phyloP scores from a whole-genome alignment of 2,113 vertebrate species.

The Nerophis ophidion region DNA sequence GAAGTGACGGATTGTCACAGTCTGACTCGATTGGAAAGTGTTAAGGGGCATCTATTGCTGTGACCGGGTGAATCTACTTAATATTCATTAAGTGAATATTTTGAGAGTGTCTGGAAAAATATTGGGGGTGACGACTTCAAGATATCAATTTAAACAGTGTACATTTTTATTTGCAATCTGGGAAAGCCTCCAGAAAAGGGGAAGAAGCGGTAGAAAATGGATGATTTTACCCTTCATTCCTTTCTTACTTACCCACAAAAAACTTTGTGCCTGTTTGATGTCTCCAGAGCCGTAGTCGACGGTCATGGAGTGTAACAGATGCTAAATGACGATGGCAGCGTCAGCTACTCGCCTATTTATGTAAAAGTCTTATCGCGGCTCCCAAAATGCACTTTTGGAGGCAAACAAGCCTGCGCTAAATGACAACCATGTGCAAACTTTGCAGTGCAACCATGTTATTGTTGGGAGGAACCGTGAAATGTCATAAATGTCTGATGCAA shows the following conservation, averaged over 20 bases:
- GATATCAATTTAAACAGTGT: too few species aligned
- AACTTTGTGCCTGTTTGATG: conserved; percentile 30
- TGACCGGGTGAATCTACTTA: too few species aligned
- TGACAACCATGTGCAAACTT: not conserved
- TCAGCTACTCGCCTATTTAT: conserved; percentile 10
- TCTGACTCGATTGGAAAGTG: too few species aligned
- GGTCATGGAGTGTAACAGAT: conserved; percentile 19
- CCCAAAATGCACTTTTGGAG: conserved; percentile 5
- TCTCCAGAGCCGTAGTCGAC: conserved; percentile 24
- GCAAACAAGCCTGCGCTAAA: not conserved
- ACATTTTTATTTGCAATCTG: too few species aligned
- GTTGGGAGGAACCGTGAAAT: not conserved
- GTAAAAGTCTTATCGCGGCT: conserved; percentile 21
- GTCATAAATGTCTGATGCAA: not conserved
- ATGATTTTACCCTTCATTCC: conserved; percentile 1
- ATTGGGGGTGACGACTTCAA: too few species aligned
- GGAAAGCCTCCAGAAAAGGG: too few species aligned
- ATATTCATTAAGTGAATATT: too few species aligned
- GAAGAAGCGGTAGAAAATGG: too few species aligned
- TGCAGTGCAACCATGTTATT: not conserved
- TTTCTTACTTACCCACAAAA: conserved; percentile 6
- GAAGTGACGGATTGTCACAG: too few species aligned
- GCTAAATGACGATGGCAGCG: conserved; percentile 19
- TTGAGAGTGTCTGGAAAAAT: too few species aligned
- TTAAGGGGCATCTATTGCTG: too few species aligned